These are phyloP conservation scores for Neotragus pygmaeus DNA, from an alignment of 2,113 vertebrate genomes.

Conservation along the genomic window DNA sequence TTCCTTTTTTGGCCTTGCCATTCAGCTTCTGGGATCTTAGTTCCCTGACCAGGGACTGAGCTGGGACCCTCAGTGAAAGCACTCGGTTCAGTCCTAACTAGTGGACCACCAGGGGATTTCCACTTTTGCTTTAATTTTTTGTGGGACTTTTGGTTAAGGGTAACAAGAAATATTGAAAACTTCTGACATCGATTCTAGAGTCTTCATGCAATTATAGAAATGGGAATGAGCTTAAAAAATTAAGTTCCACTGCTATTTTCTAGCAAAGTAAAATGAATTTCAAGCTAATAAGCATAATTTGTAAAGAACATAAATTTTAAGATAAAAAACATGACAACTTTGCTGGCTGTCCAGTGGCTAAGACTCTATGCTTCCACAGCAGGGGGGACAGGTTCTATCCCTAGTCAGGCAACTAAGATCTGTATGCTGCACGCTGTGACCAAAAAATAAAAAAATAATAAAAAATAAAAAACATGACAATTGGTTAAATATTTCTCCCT, in stretches of 20 bases:
- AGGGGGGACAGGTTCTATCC: neutral
- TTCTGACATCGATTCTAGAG: neutral
- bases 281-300: neutral
- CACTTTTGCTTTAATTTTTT: neutral
- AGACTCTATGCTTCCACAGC: neutral
- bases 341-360: neutral
- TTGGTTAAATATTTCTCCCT: neutral
- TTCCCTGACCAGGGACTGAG: neutral
- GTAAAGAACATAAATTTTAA: neutral
- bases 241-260: neutral
- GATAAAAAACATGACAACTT: neutral
- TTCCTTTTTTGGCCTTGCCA: neutral
- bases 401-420: neutral
- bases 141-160: neutral
- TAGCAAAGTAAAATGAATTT: slow-evolving; percentile 5
- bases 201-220: neutral
- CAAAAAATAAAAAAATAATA: neutral
- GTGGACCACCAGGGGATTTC: neutral
- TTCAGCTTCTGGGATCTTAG: neutral
- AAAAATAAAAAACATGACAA: neutral
- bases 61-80: neutral
- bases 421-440: neutral
- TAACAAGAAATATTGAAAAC: neutral
- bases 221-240: neutral
- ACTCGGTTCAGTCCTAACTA: neutral